A percentile compares a stretch with the other conserved stretches of the same genome.
Evolutionary conservation across 2,113 vertebrate genomes (phyloP).

Genomic region (Callorhinus ursinus): DNA sequence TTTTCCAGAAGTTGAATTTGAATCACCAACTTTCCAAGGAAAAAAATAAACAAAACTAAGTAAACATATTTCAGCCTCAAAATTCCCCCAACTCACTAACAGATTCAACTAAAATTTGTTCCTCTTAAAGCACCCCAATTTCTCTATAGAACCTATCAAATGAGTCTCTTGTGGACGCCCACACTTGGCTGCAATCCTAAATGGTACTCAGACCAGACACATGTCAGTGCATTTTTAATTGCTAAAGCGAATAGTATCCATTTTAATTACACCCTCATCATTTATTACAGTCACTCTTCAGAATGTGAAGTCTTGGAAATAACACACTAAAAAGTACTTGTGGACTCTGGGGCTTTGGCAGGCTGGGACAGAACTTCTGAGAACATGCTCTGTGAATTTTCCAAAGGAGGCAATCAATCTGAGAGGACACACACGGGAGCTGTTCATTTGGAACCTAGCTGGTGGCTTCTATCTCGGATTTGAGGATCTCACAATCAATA

Average conservation of each 20-base stretch:
- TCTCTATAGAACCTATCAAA: neutral
- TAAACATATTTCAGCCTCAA: neutral
- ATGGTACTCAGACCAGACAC: neutral
- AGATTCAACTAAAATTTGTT: neutral
- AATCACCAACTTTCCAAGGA: slow-evolving; percentile 27
- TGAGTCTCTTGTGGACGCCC: neutral
- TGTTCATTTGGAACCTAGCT: neutral
- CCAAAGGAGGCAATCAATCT: slow-evolving; percentile 45
- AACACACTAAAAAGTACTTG: slow-evolving; percentile 14
- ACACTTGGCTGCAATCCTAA: neutral
- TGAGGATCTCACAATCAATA: neutral
- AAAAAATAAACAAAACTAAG: slow-evolving; percentile 44
- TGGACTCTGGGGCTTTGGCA: slow-evolving; percentile 34
- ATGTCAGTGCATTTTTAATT: slow-evolving; percentile 59
- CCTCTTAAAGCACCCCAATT: neutral
- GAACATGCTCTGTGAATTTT: slow-evolving; percentile 43
- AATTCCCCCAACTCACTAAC: neutral
- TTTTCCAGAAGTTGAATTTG: slow-evolving; percentile 34
- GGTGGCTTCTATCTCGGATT: neutral
- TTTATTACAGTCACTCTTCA: slow-evolving; percentile 48
- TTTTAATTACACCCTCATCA: slow-evolving; percentile 72
- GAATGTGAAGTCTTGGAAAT: slow-evolving; percentile 43
- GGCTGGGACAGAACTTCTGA: slow-evolving; percentile 67
- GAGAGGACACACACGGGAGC: neutral
- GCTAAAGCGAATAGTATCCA: slow-evolving; percentile 48